Evolutionary conservation across 2,888 invertebrate species (phyloP), one percentile per base, ranked within the genome.

Genomic region (Acleris holmiana): DNA sequence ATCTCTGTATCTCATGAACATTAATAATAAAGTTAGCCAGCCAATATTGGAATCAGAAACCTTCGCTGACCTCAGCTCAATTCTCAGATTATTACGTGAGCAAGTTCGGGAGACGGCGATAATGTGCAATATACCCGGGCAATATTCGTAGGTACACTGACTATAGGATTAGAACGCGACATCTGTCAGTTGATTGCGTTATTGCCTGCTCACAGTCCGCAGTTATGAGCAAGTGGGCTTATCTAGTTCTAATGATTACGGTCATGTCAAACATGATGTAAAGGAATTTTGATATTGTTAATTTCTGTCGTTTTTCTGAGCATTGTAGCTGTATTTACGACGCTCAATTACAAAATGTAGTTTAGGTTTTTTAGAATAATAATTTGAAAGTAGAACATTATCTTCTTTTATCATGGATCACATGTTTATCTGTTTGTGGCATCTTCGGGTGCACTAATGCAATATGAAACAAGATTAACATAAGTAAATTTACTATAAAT

Each of bases 101-200:
- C 56, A 64, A 64, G 51, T 59, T 48, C 48, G 58, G 57, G 57
- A 58, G 53, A 48, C 41, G 53, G 53, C 47, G 58, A 64, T 64
- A 68, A 69, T 66, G 67, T 67, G 71, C 69, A 70, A 77, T 77
- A 71, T 77, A 69, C 63, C 66, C 47, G 19, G 61, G 53, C 66
- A 68, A 66, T 67, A 64, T 64, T 64, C 64, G 68, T 69, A 68
- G 64, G 73, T 71, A 70, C 76, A 76, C 67, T 67, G 74, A 69
- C 69, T 71, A 69, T 68, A 67, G 75, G 75, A 69, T 74, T 71
- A 72, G 67, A 62, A 67, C 63, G 69, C 69, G 76, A 77, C 75
- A 76, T 73, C 67, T 75, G 76, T 69, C 76, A 75, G 41, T 53
- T 18, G 56, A 71, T 53, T 67, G 68, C 66, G 68, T 68, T 68